Base-by-base conservation (phyloP, 2,888 invertebrate species). In the Parnassius smintheus region DNA sequence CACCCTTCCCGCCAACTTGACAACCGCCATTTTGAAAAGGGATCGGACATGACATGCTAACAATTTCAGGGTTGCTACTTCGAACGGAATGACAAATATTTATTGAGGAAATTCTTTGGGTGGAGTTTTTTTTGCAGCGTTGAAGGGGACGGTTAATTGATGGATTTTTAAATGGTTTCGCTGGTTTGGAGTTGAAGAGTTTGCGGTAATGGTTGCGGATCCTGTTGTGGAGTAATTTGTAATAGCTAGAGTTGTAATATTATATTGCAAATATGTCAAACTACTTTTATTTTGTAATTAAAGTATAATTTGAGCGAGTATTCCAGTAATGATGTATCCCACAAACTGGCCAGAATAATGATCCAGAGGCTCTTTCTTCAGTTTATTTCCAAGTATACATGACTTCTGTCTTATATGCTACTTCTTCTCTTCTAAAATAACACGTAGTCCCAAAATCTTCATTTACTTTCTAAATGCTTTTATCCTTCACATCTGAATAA, bases 11-110 rank as follows among this genome's bases (percentile, higher is more conserved):
- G 65, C 52, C 62, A 59, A 65, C 62, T 72, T 83, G 82, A 81
- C 82, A 80, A 77, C 62, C 73, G 80, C 81, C 86, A 85, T 87
- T 88, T 85, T 88, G 89, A 88, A 84, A 85, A 87, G 88, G 88
- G 88, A 85, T 83, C 77, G 87, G 89, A 87, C 88, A 83, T 81
- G 83, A 82, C 83, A 80, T 72, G 72, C 74, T 70, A 72, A 73
- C 77, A 73, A 78, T 76, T 75, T 70, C 75, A 85, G 89, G 89
- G 89, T 72, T 88, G 77, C 75, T 84, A 78, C 74, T 70, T 75
- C 61, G 52, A 63, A 53, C 54, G 51, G 49, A 59, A 63, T 61
- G 75, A 70, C 76, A 76, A 83, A 81, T 82, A 83, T 85, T 83
- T 85, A 81, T 78, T 75, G 76, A 75, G 69, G 65, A 72, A 80